phyloP scores from a whole-genome alignment of 2,888 invertebrate species.

The Eugnorisma glareosa region DNA sequence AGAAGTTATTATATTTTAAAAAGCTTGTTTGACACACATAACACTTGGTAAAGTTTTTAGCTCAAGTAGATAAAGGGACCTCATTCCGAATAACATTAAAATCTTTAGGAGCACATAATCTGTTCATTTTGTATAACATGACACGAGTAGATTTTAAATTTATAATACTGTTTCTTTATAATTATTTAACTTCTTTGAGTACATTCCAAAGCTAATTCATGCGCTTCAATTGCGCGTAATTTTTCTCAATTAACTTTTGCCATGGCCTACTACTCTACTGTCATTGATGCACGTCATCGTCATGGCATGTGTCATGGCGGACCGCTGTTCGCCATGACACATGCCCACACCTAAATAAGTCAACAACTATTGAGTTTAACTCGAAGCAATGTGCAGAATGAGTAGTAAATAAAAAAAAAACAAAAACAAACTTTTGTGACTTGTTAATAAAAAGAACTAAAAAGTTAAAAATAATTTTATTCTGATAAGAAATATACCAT shows the following conservation, averaged over 20 bases:
- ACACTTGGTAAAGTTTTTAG: slow-evolving; percentile 13
- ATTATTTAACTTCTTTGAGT: not conserved
- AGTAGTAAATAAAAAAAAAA: slow-evolving; percentile 11
- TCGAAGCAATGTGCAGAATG: not conserved
- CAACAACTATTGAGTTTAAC: not conserved
- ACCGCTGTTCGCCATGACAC: slow-evolving; percentile 5
- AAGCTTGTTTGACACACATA: not conserved
- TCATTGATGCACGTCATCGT: slow-evolving; percentile 16
- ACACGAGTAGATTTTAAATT: not conserved
- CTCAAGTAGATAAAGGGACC: not conserved
- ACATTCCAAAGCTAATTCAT: not conserved
- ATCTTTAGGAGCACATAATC: not conserved
- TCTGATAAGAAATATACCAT: too few relatives aligned
- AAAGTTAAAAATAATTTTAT: too few relatives aligned
- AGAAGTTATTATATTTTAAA: slow-evolving; percentile 9
- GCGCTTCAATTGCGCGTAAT: not conserved
- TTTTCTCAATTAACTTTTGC: slow-evolving; percentile 13
- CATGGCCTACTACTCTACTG: slow-evolving; percentile 20
- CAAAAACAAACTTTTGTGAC: too few relatives aligned
- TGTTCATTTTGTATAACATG: not conserved
- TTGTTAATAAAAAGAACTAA: too few relatives aligned
- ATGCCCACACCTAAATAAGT: not conserved
- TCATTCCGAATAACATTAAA: not conserved
- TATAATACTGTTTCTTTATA: not conserved
- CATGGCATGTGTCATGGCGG: too few relatives aligned